phyloP scores from a whole-genome alignment of 1,140 invertebrate genomes.

The Frieseomelitta varia region DNA sequence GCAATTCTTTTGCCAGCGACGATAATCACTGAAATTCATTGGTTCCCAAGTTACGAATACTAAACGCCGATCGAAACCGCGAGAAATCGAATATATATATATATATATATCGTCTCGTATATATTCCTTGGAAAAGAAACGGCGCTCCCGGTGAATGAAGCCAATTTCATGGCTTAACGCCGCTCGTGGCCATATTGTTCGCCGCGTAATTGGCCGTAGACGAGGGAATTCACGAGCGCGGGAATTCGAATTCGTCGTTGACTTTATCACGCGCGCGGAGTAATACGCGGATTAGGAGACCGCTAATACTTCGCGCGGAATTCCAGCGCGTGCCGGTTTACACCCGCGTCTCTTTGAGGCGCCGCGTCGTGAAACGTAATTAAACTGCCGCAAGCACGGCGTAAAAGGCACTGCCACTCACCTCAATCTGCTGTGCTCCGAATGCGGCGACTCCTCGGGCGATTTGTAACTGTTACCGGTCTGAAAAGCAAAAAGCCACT shows the following conservation, averaged over 20 bases:
- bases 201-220: constrained; percentile 5
- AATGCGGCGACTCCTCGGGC: constrained; percentile 73
- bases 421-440: constrained; percentile 78
- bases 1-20: not conserved
- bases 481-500: constrained; percentile 72
- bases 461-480: constrained; percentile 77
- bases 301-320: constrained; percentile 14
- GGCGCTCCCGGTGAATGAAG: not conserved
- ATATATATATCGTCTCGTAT: too few species aligned
- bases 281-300: not conserved
- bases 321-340: constrained; percentile 11
- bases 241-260: not conserved
- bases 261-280: not conserved
- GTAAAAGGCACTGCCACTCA: constrained; percentile 64
- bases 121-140: not conserved
- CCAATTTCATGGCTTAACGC: constrained; percentile 2
- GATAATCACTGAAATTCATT: not conserved
- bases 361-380: constrained; percentile 10
- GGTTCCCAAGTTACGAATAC: not conserved
- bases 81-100: not conserved
- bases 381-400: constrained; percentile 19
- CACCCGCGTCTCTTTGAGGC: constrained; percentile 2
- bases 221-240: constrained; percentile 9
- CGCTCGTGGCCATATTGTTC: constrained; percentile 10
- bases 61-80: not conserved